Evolutionary conservation across 2,888 invertebrate species (phyloP).

Genomic region (Isotomurus palustris): DNA sequence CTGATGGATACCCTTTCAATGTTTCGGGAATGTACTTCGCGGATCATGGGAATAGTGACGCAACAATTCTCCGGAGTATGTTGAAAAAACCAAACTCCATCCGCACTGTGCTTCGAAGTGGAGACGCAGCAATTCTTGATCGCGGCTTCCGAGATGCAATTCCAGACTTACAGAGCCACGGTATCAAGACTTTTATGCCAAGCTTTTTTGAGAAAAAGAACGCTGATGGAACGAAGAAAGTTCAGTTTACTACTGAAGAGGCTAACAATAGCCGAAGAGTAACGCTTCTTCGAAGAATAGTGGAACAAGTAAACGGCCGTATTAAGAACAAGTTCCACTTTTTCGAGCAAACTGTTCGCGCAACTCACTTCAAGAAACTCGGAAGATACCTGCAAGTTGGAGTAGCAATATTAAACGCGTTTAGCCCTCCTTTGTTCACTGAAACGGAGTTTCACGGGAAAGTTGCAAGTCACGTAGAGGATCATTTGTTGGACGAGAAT

Average conservation of each 20-base stretch:
- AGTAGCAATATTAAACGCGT: constrained; percentile 10
- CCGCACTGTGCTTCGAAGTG: neutral
- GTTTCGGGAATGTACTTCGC: neutral
- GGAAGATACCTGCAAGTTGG: constrained; percentile 2
- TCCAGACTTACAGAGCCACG: neutral
- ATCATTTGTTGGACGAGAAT: neutral
- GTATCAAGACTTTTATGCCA: constrained; percentile 1
- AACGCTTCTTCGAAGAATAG: constrained; percentile 8
- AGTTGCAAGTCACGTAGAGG: neutral
- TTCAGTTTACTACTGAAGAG: constrained; percentile 2
- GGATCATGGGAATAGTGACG: constrained; percentile 11
- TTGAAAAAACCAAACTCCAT: neutral
- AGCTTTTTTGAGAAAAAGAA: constrained; percentile 2
- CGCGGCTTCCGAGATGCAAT: constrained; percentile 17
- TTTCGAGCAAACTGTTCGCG: neutral
- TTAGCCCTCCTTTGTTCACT: constrained; percentile 1
- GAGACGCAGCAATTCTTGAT: constrained; percentile 4
- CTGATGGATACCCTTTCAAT: constrained; percentile 6
- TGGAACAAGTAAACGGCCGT: constrained; percentile 10
- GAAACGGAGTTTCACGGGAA: neutral
- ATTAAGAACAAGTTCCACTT: constrained; percentile 14
- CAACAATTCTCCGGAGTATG: constrained; percentile 5
- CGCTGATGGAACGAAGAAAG: no score
- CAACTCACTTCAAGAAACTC: neutral
- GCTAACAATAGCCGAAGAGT: constrained; percentile 9